phyloP scores from a whole-genome alignment of 2,113 vertebrate genomes.

The Phyllopteryx taeniolatus region DNA sequence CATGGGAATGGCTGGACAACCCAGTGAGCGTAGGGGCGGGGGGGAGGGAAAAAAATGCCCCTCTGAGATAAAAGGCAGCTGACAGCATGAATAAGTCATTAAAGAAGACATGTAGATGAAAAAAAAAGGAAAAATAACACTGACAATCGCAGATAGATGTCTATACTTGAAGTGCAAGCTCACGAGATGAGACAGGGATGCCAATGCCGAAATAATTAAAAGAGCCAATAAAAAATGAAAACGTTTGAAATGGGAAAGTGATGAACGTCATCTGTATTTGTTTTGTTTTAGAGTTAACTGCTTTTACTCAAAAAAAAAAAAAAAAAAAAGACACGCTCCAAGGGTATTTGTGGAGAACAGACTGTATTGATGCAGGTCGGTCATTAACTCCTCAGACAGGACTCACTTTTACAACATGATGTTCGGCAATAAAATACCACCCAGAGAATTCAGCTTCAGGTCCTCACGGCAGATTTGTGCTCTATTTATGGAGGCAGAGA shows the following conservation, averaged over 20 bases:
- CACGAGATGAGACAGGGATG: constrained; percentile 24
- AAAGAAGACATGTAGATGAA: constrained; percentile 46
- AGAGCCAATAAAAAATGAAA: constrained; percentile 22
- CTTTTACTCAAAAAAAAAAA: constrained; percentile 11
- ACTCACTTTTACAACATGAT: constrained; percentile 44
- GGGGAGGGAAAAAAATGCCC: neutral
- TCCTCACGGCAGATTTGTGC: constrained; percentile 27
- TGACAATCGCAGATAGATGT: constrained; percentile 30
- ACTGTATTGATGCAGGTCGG: constrained; percentile 6
- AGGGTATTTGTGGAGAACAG: constrained; percentile 16
- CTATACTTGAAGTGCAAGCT: constrained; percentile 20
- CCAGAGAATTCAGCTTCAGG: constrained; percentile 22
- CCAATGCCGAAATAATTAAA: constrained; percentile 37
- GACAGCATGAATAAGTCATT: constrained; percentile 68
- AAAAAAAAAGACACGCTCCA: constrained; percentile 2
- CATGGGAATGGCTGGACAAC: constrained; percentile 65
- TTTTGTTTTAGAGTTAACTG: constrained; percentile 16
- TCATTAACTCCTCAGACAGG: constrained; percentile 45
- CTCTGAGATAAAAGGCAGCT: constrained; percentile 64
- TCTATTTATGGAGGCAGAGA: constrained; percentile 32
- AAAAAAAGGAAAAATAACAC: constrained; percentile 27
- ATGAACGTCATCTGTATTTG: constrained; percentile 58
- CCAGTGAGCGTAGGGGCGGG: constrained; percentile 37
- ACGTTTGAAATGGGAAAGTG: constrained; percentile 35
- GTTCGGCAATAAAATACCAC: constrained; percentile 46